Percentiles rank a stretch among this genome's conserved stretches.
phyloP scores from a whole-genome alignment of 2,888 invertebrate species.

The Tryphoninae sp. region DNA sequence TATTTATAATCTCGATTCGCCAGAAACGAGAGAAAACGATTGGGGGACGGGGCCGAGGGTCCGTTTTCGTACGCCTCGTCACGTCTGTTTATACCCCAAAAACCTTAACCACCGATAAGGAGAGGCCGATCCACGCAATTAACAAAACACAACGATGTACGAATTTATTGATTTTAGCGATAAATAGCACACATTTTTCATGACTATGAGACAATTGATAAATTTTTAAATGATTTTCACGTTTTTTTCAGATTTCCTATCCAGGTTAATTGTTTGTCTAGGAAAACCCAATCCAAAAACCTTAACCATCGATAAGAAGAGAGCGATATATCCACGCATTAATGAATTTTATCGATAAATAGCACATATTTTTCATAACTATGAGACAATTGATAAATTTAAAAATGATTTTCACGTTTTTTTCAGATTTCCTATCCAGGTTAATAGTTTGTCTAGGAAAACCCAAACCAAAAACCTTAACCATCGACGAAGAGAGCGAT shows the following conservation, averaged over 20 bases:
- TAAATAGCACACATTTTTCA: too few relatives aligned
- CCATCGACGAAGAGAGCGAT: neutral
- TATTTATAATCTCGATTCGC: conserved; percentile 80
- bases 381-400: too few relatives aligned
- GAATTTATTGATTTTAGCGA: neutral
- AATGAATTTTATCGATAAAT: too few relatives aligned
- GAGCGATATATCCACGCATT: neutral
- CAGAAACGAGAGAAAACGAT: conserved; percentile 65
- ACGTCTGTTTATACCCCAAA: conserved; percentile 65
- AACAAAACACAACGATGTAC: neutral
- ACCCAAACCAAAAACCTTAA: conserved; percentile 61
- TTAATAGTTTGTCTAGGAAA: too few relatives aligned
- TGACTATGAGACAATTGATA: too few relatives aligned
- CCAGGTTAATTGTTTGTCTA: too few relatives aligned
- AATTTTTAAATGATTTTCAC: too few relatives aligned
- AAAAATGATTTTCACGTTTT: too few relatives aligned
- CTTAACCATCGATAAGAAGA: conserved; percentile 16
- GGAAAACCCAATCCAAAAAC: conserved; percentile 59
- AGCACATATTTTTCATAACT: too few relatives aligned
- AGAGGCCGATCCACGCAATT: neutral
- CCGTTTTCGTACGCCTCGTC: conserved; percentile 57
- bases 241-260: too few relatives aligned
- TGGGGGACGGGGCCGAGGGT: conserved; percentile 68
- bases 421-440: too few relatives aligned
- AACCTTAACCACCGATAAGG: conserved; percentile 56